A percentile compares a stretch with the other conserved stretches of the same genome.
phyloP scores from a whole-genome alignment of 2,113 vertebrate genomes.

The Capricornis sumatraensis region DNA sequence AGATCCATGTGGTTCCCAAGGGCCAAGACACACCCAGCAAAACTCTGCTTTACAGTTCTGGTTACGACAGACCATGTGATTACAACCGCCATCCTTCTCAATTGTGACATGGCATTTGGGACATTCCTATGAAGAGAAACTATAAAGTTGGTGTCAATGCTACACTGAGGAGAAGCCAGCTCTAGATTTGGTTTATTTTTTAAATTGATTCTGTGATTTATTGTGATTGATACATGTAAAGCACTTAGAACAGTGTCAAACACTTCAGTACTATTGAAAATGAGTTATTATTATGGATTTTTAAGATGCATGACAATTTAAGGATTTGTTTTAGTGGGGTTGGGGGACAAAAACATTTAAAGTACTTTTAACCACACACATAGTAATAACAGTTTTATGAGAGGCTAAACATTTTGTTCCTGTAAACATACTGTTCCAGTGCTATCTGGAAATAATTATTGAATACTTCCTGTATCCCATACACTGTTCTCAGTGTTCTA shows the following conservation, averaged over 20 bases:
- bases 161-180: slow-evolving; percentile 60
- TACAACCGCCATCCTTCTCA: slow-evolving; percentile 99
- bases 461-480: neutral
- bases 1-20: slow-evolving; percentile 99
- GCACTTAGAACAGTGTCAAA: slow-evolving; percentile 36
- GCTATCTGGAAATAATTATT: neutral
- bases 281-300: neutral
- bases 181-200: slow-evolving; percentile 15
- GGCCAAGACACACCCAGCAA: slow-evolving; percentile 99
- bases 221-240: slow-evolving; percentile 34
- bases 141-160: slow-evolving; percentile 75
- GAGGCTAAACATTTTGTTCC: neutral
- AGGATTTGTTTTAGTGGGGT: neutral
- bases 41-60: slow-evolving; percentile 99
- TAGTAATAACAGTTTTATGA: neutral
- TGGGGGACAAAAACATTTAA: neutral
- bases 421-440: neutral
- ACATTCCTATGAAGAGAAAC: slow-evolving; percentile 89
- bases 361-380: neutral
- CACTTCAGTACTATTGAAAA: slow-evolving; percentile 20
- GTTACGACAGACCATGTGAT: slow-evolving; percentile 99
- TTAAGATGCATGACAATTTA: neutral
- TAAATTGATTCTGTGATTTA: neutral
- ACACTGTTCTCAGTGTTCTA: neutral
- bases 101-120: slow-evolving; percentile 99